Evolutionary conservation across 2,113 vertebrate genomes (phyloP), one percentile per base, ranked within the genome.

Genomic region (Falco punctatus): DNA sequence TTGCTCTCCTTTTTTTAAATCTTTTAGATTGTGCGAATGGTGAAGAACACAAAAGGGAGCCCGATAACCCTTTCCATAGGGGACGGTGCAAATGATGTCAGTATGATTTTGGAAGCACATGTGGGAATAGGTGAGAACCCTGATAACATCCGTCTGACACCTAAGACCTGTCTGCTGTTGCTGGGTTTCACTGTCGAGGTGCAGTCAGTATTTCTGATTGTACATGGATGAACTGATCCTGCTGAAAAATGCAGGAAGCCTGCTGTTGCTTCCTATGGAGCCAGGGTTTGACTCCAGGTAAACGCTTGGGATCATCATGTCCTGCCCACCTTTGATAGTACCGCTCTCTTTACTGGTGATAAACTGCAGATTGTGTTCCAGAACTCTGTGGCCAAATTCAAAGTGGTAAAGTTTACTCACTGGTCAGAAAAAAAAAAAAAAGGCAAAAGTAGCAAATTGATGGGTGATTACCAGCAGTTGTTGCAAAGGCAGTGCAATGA

Each of bases 31-130:
- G 99, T 99, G 82, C 99, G 98, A 95, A 98, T 99, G 99, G 99
- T 99, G 89, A 99, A 99, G 98, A 99, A 98, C 94, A 99, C 98
- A 12, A 99, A 99, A 98, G 99, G 99, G 49, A 98, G 95, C 66
- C 99, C 99, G 0, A 99, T 99, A 92, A 99, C 99, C 0, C 98
- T 99, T 28, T 99, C 99, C 4, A 98, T 99, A 91, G 99, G 99
- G 52, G 99, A 99, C 74, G 99, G 99, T 57, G 99, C 99, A 49
- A 99, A 99, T 91, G 99, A 99, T 93, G 99, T 99, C 90, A 99
- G 99, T 80, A 99, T 99, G 99, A 99, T 99, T 97, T 98, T 99
- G 97, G 99, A 99, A 97, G 99, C 99, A 55, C 99, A 99, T 21
- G 99, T 99, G 71, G 99, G 99, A 91, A 99, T 99, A 97, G 99